phyloP scores from a whole-genome alignment of 2,797 vertebrate genomes.

The Eospalax fontanierii region DNA sequence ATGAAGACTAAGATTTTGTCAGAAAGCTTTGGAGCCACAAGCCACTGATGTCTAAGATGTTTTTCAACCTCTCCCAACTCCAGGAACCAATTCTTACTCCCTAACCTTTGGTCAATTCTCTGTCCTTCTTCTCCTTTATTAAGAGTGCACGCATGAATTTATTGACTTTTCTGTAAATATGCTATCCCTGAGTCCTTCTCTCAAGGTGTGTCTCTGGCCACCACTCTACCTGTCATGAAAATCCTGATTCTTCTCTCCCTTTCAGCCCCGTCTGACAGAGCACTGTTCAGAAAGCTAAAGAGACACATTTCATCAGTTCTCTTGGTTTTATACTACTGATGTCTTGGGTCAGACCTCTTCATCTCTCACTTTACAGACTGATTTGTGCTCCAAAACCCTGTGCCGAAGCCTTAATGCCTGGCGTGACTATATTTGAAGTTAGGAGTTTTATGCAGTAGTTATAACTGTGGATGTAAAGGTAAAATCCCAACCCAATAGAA shows the following conservation, averaged over 20 bases:
- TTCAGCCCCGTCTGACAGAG: neutral
- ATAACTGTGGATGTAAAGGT: neutral
- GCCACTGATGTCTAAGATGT: neutral
- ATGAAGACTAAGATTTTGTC: neutral
- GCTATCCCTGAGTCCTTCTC: neutral
- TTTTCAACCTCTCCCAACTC: neutral
- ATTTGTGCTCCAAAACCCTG: neutral
- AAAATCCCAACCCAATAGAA: neutral
- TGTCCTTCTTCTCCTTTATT: fast-evolving
- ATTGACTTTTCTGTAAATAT: neutral
- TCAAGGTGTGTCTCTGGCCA: neutral
- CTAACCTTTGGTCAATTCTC: neutral
- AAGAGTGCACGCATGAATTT: fast-evolving
- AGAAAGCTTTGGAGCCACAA: neutral
- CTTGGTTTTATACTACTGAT: neutral
- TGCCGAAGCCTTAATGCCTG: neutral
- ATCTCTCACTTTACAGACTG: neutral
- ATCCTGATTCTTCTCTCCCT: neutral
- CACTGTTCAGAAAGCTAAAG: neutral
- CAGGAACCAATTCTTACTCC: neutral
- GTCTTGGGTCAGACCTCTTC: neutral
- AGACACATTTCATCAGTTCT: neutral
- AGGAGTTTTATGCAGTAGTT: neutral
- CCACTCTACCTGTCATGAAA: neutral
- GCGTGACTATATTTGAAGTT: neutral